phyloP scores from a whole-genome alignment of 2,113 vertebrate genomes.

The Scomber colias region DNA sequence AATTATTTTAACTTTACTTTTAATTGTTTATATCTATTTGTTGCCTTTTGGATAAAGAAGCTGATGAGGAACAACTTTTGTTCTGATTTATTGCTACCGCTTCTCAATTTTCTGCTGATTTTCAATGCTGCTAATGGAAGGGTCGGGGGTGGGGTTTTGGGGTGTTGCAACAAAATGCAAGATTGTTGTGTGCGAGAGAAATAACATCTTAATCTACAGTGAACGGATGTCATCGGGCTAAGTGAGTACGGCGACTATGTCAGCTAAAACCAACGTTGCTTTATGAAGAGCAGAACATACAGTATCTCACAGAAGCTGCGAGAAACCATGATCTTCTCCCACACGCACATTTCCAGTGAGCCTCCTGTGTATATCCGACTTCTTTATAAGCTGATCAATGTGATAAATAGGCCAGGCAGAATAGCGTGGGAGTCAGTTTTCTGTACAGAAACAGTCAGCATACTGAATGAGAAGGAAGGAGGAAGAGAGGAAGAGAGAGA shows the following conservation, averaged over 20 bases:
- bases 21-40: not conserved
- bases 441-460: slow-evolving; percentile 73
- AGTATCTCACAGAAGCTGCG: slow-evolving; percentile 4
- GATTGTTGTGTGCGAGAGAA: not conserved
- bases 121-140: not conserved
- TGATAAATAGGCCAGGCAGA: slow-evolving; percentile 77
- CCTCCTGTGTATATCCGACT: slow-evolving; percentile 55
- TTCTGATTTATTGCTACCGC: not conserved
- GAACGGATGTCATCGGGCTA: not conserved
- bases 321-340: slow-evolving; percentile 27
- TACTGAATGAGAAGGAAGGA: slow-evolving; percentile 61
- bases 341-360: slow-evolving; percentile 21
- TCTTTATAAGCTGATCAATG: slow-evolving; percentile 70
- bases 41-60: not conserved
- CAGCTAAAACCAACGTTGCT: slow-evolving; percentile 17
- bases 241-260: not conserved
- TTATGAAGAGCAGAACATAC: not conserved
- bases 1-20: not conserved
- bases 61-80: not conserved
- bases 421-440: slow-evolving; percentile 71
- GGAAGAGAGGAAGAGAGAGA: slow-evolving; percentile 12
- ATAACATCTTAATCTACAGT: not conserved
- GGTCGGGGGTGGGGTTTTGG: too few species aligned
- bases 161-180: not conserved
- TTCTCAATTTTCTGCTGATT: not conserved